Base-by-base conservation (phyloP, 2,113 vertebrate genomes). In the Vulpes vulpes region DNA sequence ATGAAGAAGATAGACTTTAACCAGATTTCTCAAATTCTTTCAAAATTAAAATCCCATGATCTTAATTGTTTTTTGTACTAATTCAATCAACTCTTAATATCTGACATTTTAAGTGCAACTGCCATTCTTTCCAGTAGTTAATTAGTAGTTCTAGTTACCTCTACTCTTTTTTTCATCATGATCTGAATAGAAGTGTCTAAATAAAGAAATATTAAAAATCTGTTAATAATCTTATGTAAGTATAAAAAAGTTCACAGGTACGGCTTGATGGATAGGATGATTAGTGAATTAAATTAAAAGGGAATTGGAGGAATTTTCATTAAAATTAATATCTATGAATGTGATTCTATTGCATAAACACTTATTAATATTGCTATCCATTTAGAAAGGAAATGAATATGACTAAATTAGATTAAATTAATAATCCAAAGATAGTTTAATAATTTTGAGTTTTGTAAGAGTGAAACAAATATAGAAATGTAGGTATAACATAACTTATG, bases 251-350 rank as follows among this genome's bases (percentile, higher is more conserved):
- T 60, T 25, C 73, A 65, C 27, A 81, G 38, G 8, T 64, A 55
- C 71, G 53, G n/a, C 4, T 78, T 92, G 43, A 55, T 67, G 2
- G 1, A 65, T 86, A 92, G 60, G 43, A 84, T 80, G 76, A 81
- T 80, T 82, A 89, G 32, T 64, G 22, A 88, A 76, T 60, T 81
- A 38, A 83, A 51, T 84, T 30, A 64, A 90, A 23, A 78, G 38
- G 14, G 14, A 82, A 93, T 38, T 64, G 19, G 73, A 90, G 7
- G 5, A n/a, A 5, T 69, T 89, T 83, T 88, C 7, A 82, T 71
- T 95, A 91, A 83, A 96, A 94, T 60, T 76, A 81, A 35, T 97
- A 93, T 95, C 43, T 73, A 35, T 93, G 32, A 94, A 76, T 14
- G 25, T 71, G 49, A 60, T 60, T 96, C 20, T 62, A 65, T 23